Evolutionary conservation across 2,113 vertebrate species (phyloP).

Genomic region (Rynchops niger): DNA sequence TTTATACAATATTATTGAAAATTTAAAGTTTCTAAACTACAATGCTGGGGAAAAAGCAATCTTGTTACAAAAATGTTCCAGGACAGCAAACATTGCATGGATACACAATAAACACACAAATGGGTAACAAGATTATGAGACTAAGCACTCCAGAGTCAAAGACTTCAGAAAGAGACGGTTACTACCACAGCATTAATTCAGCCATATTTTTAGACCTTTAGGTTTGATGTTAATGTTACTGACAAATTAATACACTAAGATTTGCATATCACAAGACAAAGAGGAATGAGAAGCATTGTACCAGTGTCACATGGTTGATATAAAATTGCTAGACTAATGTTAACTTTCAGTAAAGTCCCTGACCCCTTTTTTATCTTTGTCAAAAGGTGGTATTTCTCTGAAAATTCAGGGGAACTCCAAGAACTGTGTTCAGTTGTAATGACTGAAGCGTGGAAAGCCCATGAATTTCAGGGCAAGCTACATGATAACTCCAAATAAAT

Average conservation of each 20-base stretch:
- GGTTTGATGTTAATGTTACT: not conserved
- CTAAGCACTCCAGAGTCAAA: not conserved
- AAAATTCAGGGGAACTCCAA: not conserved
- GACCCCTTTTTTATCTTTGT: not conserved
- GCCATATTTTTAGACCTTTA: not conserved
- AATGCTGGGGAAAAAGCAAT: not conserved
- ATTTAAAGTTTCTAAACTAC: not conserved
- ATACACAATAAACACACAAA: not conserved
- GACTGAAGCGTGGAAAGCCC: not conserved
- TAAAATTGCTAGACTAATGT: not conserved
- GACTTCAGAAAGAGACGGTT: not conserved
- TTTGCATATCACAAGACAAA: not conserved
- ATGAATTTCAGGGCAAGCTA: not conserved
- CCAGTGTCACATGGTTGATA: not conserved
- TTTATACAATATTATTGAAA: not conserved
- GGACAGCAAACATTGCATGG: not conserved
- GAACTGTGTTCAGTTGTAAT: not conserved
- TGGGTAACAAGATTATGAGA: not conserved
- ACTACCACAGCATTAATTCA: not conserved
- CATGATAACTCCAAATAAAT: not conserved
- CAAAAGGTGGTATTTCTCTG: not conserved
- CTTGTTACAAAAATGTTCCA: not conserved
- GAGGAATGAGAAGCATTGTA: not conserved
- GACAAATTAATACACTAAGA: not conserved
- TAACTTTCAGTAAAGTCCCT: not conserved